Evolutionary conservation across 1,140 invertebrate species (phyloP).

Genomic region (Cherax quadricarinatus): DNA sequence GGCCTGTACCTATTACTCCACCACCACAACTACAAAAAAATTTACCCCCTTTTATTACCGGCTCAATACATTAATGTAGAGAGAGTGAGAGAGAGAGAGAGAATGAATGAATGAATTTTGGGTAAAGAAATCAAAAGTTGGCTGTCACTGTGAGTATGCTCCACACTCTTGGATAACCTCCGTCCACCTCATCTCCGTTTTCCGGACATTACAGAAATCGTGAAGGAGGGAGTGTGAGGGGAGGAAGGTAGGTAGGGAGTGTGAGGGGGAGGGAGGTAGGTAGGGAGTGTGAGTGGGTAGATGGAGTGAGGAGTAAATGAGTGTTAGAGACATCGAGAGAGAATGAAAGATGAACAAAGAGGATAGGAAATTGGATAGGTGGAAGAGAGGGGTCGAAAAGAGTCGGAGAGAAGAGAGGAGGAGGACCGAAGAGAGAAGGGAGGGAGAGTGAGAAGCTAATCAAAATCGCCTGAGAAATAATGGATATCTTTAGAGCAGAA

Average conservation of each 20-base stretch:
- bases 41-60: slow-evolving; percentile 32
- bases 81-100: slow-evolving; percentile 25
- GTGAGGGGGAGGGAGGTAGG: no score
- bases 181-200: no score
- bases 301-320: slow-evolving; percentile 1
- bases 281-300: background rate
- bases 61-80: slow-evolving; percentile 42
- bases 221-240: no score
- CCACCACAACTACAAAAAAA: background rate
- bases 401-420: slow-evolving; percentile 48
- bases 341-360: background rate
- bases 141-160: no score
- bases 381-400: slow-evolving; percentile 38
- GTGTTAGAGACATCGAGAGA: background rate
- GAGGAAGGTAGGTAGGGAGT: no score
- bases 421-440: slow-evolving; percentile 30
- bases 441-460: slow-evolving; percentile 41
- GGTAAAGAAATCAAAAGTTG: no score
- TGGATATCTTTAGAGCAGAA: slow-evolving; percentile 62
- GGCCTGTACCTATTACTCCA: slow-evolving; percentile 29
- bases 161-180: no score
- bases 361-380: background rate
- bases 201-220: no score
- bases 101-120: no score
- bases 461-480: slow-evolving; percentile 68